A percentile compares a stretch with the other conserved stretches of the same genome.
These are phyloP conservation scores for Oxygymnocypris stewartii DNA, from an alignment of 2,113 vertebrate species.

Conservation along the genomic window DNA sequence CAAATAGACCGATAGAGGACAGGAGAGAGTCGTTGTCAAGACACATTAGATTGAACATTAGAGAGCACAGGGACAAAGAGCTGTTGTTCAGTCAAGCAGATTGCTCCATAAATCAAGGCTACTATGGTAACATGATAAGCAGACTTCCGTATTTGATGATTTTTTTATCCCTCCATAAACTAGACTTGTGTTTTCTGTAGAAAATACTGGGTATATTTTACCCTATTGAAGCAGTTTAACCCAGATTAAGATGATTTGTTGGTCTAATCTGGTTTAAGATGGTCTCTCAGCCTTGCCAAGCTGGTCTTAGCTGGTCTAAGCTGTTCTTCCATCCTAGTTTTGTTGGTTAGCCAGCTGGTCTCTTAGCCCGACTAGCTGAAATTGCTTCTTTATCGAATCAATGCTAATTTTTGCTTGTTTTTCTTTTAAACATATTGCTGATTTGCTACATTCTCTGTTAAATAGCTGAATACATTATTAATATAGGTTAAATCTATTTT, in stretches of 20 bases:
- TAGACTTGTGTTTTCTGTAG: not conserved
- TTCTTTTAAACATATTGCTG: not conserved
- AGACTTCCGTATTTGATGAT: not conserved
- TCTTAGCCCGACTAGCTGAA: not conserved
- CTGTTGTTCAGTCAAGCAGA: slow-evolving; percentile 44
- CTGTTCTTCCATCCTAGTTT: not conserved
- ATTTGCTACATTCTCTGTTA: not conserved
- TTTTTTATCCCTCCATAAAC: not conserved
- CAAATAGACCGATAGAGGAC: slow-evolving; percentile 12
- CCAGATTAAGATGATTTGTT: not conserved
- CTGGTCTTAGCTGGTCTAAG: not conserved
- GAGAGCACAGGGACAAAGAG: slow-evolving; percentile 42
- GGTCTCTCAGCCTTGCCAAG: not conserved
- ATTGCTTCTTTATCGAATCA: not conserved
- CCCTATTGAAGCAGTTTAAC: not conserved
- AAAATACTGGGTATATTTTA: not conserved
- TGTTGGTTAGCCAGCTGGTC: not conserved
- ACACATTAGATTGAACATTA: not conserved
- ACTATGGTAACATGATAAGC: slow-evolving; percentile 14
- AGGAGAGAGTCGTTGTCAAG: not conserved
- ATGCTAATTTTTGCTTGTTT: not conserved
- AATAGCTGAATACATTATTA: not conserved
- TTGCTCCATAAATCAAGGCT: slow-evolving; percentile 9
- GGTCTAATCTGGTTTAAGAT: not conserved
- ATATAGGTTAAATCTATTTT: not conserved